Conservation (phyloP, 2,113 vertebrate species). For the Paralichthys olivaceus region DNA sequence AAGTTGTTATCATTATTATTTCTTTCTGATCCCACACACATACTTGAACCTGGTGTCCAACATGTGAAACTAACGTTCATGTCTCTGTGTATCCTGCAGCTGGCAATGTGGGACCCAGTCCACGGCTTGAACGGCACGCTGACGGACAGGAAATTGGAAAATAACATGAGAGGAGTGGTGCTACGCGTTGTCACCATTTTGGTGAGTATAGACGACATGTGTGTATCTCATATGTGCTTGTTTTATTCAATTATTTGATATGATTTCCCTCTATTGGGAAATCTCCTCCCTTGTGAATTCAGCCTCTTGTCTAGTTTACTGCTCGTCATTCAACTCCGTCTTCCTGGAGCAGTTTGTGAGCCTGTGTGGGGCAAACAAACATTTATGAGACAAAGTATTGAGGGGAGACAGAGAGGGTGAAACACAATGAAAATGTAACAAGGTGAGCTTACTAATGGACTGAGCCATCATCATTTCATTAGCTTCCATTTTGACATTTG, state of each 20-base stretch:
- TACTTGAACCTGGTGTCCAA: too few species aligned
- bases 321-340: conserved; percentile 10
- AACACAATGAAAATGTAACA: conserved; percentile 27
- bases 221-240: background rate
- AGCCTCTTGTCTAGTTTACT: background rate
- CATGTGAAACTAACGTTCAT: conserved; percentile 9
- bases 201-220: conserved; percentile 82
- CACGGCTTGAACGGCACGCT: conserved; percentile 95
- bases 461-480: conserved; percentile 48
- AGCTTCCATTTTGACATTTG: conserved; percentile 52
- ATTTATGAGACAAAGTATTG: conserved; percentile 16
- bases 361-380: background rate
- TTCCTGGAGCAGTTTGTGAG: too few species aligned
- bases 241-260: conserved; percentile 9
- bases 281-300: background rate
- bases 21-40: background rate
- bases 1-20: too few species aligned
- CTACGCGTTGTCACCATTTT: conserved; percentile 95
- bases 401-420: conserved; percentile 1
- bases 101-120: conserved; percentile 96
- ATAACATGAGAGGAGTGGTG: conserved; percentile 97
- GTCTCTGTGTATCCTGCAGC: conserved; percentile 81
- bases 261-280: conserved; percentile 14
- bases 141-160: conserved; percentile 96
- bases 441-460: conserved; percentile 33